Base-by-base conservation (phyloP, 92 coral and sea anemone species). In the Isaurus tuberculatus region DNA sequence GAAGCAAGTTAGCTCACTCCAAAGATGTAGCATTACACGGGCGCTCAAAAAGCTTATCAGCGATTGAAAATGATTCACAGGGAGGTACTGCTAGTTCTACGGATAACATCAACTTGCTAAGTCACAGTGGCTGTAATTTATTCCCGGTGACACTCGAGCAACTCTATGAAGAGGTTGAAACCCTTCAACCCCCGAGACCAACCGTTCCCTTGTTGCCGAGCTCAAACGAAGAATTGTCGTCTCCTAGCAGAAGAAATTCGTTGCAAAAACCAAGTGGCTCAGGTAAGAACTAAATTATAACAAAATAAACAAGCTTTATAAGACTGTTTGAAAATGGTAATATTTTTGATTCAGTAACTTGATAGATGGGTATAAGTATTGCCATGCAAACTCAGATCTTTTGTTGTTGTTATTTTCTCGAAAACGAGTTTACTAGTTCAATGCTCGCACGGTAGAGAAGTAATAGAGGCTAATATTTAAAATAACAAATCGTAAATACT, bases 61-160 rank as follows among this genome's bases (percentile, higher is more conserved):
- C 26, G 16, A n/a, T 20, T 8, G 82, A 77, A 7, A 33, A 31
- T 77, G 70, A 31, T 27, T 58, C 34, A 34, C 82, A 77, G 25
- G 40, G 53, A 22, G 9, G 7, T 26, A 15, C 13, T 16, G 67
- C 32, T 77, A 20, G 63, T 55, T 36, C 82, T 11, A 53, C 81
- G 67, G 81, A 75, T 5, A 75, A 32, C 7, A 19, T 51, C 4
- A 51, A 16, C 22, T 51, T 55, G 1, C 70, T 77, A 23, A 29
- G 48, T 11, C 82, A 77, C 55, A 77, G 82, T 28, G 68, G 48
- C 22, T 77, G 70, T 55, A 77, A 77, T 60, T 77, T 77, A 77
- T 77, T 77, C n/a, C 82, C 82, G 8, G 69, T 77, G 22, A n/a
- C 82, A 29, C 31, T 77, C 19, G 82, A 77, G 14, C 82, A 57